Conservation (phyloP, 2,888 invertebrate species). For the Coelinius sp. region DNA sequence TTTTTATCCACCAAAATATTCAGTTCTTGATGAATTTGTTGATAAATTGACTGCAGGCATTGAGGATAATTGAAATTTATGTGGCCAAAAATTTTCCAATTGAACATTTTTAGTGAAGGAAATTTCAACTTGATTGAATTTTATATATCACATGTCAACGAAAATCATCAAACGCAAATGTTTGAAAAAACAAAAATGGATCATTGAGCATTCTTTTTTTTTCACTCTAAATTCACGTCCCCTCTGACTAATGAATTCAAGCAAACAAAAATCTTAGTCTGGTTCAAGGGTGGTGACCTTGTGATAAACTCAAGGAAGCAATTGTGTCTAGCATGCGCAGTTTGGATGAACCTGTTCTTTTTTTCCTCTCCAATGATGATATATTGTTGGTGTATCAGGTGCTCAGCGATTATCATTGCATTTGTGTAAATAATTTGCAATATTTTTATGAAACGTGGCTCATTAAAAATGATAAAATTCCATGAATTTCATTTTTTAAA, state of each 20-base stretch:
- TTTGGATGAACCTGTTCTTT: constrained; percentile 43
- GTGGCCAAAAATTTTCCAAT: neutral
- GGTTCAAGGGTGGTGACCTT: constrained; percentile 6
- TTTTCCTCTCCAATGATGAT: too few species aligned
- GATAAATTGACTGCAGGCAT: neutral
- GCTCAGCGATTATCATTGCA: too few species aligned
- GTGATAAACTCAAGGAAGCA: constrained; percentile 1
- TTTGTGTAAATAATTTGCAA: too few species aligned
- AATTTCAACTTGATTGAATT: neutral
- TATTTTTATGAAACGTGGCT: too few species aligned
- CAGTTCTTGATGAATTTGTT: constrained; percentile 1
- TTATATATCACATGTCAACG: neutral
- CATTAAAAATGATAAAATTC: too few species aligned
- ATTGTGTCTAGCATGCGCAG: constrained; percentile 47
- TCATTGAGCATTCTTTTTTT: neutral
- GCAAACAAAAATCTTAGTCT: neutral
- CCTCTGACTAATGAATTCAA: too few species aligned
- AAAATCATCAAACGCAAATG: neutral
- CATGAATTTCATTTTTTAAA: too few species aligned
- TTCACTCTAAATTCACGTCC: too few species aligned
- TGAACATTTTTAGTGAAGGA: neutral
- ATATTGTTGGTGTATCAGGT: too few species aligned
- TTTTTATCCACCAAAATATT: constrained; percentile 8
- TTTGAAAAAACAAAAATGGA: neutral
- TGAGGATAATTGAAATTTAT: neutral